phyloP scores from a whole-genome alignment of 2,888 invertebrate genomes.

The Metallyticus violacea region DNA sequence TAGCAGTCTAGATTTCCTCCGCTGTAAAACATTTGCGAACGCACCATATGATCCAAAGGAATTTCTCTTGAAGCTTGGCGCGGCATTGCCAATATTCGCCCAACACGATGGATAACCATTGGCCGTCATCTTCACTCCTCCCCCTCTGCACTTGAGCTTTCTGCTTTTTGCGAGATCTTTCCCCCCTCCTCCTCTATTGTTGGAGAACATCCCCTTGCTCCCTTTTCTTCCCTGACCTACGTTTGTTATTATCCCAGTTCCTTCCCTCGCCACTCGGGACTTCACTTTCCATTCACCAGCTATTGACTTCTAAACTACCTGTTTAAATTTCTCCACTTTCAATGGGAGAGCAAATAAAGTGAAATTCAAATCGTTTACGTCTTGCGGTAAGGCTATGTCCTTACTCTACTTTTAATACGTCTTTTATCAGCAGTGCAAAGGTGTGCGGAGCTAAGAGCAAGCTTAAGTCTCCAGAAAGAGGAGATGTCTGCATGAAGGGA shows the following conservation, averaged over 20 bases:
- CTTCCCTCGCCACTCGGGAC: background rate
- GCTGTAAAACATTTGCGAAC: background rate
- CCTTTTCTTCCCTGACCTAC: background rate
- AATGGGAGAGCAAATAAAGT: background rate
- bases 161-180: constrained; percentile 38
- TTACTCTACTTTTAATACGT: background rate
- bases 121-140: constrained; percentile 49
- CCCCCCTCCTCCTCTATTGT: constrained; percentile 35
- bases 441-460: background rate
- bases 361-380: background rate
- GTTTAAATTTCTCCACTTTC: background rate
- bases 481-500: background rate
- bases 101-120: background rate
- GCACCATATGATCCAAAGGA: background rate
- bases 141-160: constrained; percentile 55
- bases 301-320: background rate
- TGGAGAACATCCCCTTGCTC: background rate
- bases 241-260: background rate
- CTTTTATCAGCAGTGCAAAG: background rate
- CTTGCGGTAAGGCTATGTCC: background rate
- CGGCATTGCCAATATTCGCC: background rate
- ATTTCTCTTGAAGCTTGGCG: background rate
- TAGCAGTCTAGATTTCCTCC: background rate
- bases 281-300: background rate
- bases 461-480: background rate